Evolutionary conservation across 2,797 vertebrate genomes (phyloP).

Genomic region (Hippopotamyrus pictus): DNA sequence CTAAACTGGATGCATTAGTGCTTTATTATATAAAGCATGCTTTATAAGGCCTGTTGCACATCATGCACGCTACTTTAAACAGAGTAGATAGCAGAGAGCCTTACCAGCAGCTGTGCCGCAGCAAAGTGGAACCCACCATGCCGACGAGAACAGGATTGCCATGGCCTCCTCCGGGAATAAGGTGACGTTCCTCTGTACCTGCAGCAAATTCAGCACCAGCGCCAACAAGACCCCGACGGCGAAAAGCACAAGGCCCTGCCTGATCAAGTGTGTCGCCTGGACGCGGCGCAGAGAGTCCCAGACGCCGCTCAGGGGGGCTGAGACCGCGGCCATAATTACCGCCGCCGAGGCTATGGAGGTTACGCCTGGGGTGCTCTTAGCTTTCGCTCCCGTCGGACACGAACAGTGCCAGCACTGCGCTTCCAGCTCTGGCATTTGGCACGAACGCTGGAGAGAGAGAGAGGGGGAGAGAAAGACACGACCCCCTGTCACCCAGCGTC

Average conservation of each 20-base stretch:
- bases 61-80: not conserved
- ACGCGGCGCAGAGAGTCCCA: slow-evolving; percentile 61
- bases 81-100: slow-evolving; percentile 34
- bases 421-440: slow-evolving; percentile 82
- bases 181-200: slow-evolving; percentile 87
- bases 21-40: not conserved
- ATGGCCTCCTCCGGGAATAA: slow-evolving; percentile 92
- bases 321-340: slow-evolving; percentile 73
- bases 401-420: slow-evolving; percentile 80
- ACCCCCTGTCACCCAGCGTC: not conserved
- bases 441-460: slow-evolving; percentile 59
- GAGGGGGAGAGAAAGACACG: not conserved
- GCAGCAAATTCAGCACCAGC: slow-evolving; percentile 92
- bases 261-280: slow-evolving; percentile 73
- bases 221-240: slow-evolving; percentile 84
- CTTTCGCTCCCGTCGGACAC: slow-evolving; percentile 57
- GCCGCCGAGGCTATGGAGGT: slow-evolving; percentile 61
- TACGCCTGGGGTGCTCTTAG: slow-evolving; percentile 48
- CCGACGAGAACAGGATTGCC: slow-evolving; percentile 83
- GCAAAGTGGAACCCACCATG: slow-evolving; percentile 97
- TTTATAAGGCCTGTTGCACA: not conserved
- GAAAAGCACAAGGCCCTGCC: slow-evolving; percentile 84
- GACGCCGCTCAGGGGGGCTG: slow-evolving; percentile 57
- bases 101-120: slow-evolving; percentile 94
- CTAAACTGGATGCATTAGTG: not conserved